Percentiles rank a stretch among this genome's conserved stretches.
Conservation (phyloP, 2,888 invertebrate species). For the Perizoma flavofasciatum region DNA sequence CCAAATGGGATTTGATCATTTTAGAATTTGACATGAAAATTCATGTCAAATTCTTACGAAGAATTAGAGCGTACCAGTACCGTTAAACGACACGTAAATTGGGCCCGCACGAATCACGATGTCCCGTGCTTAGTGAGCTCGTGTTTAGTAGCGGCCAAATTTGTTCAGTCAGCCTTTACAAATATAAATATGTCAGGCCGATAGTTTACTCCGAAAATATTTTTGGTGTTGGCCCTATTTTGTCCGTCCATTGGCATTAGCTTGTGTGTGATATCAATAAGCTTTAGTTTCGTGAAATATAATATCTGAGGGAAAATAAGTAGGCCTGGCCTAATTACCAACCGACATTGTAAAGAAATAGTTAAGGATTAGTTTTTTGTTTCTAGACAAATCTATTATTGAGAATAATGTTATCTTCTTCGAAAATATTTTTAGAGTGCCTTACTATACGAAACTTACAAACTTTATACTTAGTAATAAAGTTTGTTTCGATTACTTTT, state of each 20-base stretch:
- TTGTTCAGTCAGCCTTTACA: constrained; percentile 31
- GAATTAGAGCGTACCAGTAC: constrained; percentile 4
- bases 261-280: not conserved
- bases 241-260: constrained; percentile 7
- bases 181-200: constrained; percentile 21
- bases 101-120: constrained; percentile 18
- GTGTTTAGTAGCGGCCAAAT: constrained; percentile 27
- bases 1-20: not conserved
- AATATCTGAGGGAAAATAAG: not conserved
- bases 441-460: no score
- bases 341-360: no score
- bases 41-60: not conserved
- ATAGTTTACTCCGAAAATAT: constrained; percentile 21
- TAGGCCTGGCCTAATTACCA: not conserved
- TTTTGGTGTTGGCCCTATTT: constrained; percentile 8
- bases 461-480: no score
- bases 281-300: constrained; percentile 3
- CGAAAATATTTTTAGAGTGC: no score
- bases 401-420: no score
- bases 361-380: no score
- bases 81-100: constrained; percentile 5
- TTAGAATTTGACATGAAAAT: not conserved
- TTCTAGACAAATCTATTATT: no score
- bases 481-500: no score
- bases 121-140: constrained; percentile 19